Conservation (phyloP, 2,113 vertebrate species). For the Lepus americanus region DNA sequence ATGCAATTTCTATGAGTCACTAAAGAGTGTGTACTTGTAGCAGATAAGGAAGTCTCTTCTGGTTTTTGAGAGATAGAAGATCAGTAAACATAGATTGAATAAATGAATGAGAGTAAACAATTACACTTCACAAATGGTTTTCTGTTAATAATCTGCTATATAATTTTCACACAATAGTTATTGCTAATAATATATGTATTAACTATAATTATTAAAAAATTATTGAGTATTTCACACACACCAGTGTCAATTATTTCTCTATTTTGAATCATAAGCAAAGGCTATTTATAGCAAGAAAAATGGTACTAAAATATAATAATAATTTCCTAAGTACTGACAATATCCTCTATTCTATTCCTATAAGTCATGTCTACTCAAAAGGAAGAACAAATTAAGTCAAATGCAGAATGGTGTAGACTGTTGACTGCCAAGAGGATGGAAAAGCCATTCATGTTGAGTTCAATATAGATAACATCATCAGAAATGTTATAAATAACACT, state of each 20-base stretch:
- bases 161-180: neutral
- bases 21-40: neutral
- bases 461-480: slow-evolving; percentile 40
- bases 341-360: neutral
- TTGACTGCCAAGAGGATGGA: slow-evolving; percentile 29
- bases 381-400: neutral
- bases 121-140: neutral
- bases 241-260: neutral
- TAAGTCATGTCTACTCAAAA: neutral
- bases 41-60: neutral
- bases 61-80: neutral
- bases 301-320: neutral
- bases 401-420: neutral
- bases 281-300: neutral
- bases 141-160: neutral
- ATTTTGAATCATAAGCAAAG: neutral
- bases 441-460: slow-evolving; percentile 16
- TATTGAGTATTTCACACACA: neutral
- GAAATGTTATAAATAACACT: neutral
- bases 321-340: neutral
- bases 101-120: neutral
- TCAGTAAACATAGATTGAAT: neutral
- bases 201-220: neutral
- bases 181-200: neutral
- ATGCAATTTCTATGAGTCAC: neutral